Evolutionary conservation across 2,797 vertebrate genomes (phyloP), one percentile per base, ranked within the genome.

Genomic region (Pyrocephalus nanus): DNA sequence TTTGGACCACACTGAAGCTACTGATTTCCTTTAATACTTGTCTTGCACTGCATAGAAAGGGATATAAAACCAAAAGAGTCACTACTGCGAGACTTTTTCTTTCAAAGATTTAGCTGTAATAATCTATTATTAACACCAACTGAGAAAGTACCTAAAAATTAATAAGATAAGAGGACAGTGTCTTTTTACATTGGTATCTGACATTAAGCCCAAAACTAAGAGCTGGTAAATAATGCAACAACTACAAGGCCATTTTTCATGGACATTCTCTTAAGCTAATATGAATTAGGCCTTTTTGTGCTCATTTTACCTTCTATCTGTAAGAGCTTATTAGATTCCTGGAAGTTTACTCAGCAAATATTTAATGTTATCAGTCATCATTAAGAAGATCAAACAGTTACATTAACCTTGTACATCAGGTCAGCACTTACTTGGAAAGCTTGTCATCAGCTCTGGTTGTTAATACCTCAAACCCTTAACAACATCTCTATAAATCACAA

Each of bases 331-430:
- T 78, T 79, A 60, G 55, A 79, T 82, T 79, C 77, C 32, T 82
- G 23, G 58, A 90, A 73, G 60, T 87, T 90, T 92, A 87, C 74
- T 94, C 92, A 89, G 84, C 84, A 96, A 92, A 91, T 79, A 92
- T 86, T 96, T 88, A 73, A 91, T 25, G 20, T 58, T 86, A 92
- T 19, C 27, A 5, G 58, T 66, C 66, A 81, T 26, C 32, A 86
- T 75, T 53, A 76, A 40, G 42, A 55, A 82, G 40, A 89, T 82
- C 67, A 85, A 93, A 61, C 66, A 86, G 71, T 73, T 82, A 50
- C 14, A 77, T 94, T 94, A 96, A 85, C 84, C 74, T 82, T 9
- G 15, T 30, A 73, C 51, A 73, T 15, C 36, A 79, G 74, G 47
- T 86, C 92, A 88, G 73, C 64, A 79, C 72, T 43, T 72, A 45